Base-by-base conservation (phyloP, 2,888 invertebrate genomes). In the Macroteleia sp. region DNA sequence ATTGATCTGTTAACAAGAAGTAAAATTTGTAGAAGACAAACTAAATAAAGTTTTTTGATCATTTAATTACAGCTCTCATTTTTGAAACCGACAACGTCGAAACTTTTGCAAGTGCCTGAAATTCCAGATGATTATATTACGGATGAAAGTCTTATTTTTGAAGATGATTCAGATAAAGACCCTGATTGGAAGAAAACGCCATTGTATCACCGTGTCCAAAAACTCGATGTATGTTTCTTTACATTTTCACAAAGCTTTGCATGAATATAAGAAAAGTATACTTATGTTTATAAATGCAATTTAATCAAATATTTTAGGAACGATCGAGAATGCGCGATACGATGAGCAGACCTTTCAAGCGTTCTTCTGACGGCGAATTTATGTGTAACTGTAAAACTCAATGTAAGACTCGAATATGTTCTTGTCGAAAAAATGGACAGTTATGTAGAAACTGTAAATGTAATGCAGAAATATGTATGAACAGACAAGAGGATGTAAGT, bases 121-220 rank as follows among this genome's bases (percentile, higher is more conserved):
- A 3, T 50, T 10, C 2, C 39, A 5, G 76, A 77, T n/a, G 69
- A 80, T 48, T 28, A n/a, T 10, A 30, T 52, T 6, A 17, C 48
- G 6, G 87, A 88, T 46, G 86, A 87, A 1, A 87, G 85, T 78
- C 46, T 83, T 8, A 20, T 50, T 19, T 30, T 28, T 2, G 30
- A 69, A 6, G 92, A 93, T 80, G 92, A 93, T 80, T 52, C 83
- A 0, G 85, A 88, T 25, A 91, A 91, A 3, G 95, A 96, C 87
- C 95, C 95, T 0, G 95, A 96, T 84, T 96, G 95, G 95, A 91
- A 91, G 30, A 93, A 93, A 34, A 95, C 95, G 1, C 96, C 95
- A 0, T 87, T 95, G 0, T 94, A 92, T 61, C 12, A 30, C 8
- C 50, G 74, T 3, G 10, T 74, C 9, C 42, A 66, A 9, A 59